Evolutionary conservation across 1,140 invertebrate species (phyloP).

Genomic region (Hyles euphorbiae): DNA sequence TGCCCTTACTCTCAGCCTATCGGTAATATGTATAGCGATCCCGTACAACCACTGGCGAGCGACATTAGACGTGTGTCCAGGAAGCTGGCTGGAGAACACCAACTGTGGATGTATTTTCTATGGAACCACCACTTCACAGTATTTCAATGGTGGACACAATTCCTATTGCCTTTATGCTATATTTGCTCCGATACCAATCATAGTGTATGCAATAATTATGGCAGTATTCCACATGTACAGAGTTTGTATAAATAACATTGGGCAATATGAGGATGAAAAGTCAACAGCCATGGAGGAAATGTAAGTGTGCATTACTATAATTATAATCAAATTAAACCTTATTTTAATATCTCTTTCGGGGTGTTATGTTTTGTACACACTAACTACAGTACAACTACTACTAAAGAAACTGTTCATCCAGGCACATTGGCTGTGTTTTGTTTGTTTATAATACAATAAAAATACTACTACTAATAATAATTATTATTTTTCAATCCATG

Average conservation of each 20-base stretch:
- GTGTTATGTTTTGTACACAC: too few relatives aligned
- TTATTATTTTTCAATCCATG: too few relatives aligned
- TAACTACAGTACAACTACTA: too few relatives aligned
- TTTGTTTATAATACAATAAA: too few relatives aligned
- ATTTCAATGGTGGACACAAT: slow-evolving; percentile 80
- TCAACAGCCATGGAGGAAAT: slow-evolving; percentile 75
- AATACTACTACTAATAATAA: too few relatives aligned
- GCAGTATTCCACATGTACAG: slow-evolving; percentile 80
- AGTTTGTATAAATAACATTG: slow-evolving; percentile 77
- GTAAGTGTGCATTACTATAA: slow-evolving; percentile 46
- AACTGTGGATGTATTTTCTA: slow-evolving; percentile 83
- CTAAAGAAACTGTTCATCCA: too few relatives aligned
- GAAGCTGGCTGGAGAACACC: slow-evolving; percentile 67
- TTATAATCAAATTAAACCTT: background rate
- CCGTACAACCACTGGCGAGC: slow-evolving; percentile 81
- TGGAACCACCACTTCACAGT: slow-evolving; percentile 76
- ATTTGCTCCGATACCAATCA: slow-evolving; percentile 76
- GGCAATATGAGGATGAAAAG: slow-evolving; percentile 71
- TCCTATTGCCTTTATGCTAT: slow-evolving; percentile 79
- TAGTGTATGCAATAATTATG: slow-evolving; percentile 76
- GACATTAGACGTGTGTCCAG: slow-evolving; percentile 79
- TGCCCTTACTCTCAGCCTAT: slow-evolving; percentile 68
- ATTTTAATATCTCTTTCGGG: background rate
- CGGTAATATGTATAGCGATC: slow-evolving; percentile 76
- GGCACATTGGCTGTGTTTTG: too few relatives aligned